phyloP scores from a whole-genome alignment of 1,140 invertebrate genomes.

The Megathymus violae region DNA sequence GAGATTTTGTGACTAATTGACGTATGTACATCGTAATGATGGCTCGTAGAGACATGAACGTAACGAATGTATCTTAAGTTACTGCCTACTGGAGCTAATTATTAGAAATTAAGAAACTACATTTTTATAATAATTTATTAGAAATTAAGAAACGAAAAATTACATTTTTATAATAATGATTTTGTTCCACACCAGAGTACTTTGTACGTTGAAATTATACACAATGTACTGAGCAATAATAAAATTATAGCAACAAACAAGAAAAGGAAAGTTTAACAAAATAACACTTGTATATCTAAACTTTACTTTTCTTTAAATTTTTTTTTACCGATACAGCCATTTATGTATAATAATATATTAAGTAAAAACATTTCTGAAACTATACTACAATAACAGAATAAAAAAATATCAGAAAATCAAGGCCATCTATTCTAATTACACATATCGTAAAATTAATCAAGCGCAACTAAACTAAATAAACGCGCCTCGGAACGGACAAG shows the following conservation, averaged over 20 bases:
- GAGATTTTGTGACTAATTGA: constrained; percentile 57
- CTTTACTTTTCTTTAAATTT: no score
- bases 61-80: constrained; percentile 22
- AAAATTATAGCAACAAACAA: no score
- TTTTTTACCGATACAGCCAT: no score
- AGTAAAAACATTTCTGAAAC: background rate
- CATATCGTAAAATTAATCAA: constrained; percentile 72
- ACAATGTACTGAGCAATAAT: no score
- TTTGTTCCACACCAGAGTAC: no score
- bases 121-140: constrained; percentile 2
- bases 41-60: constrained; percentile 30
- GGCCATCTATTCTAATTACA: constrained; percentile 60
- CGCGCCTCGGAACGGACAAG: constrained; percentile 49
- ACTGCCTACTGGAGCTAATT: constrained; percentile 5
- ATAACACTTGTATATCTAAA: no score
- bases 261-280: no score
- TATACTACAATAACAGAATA: background rate
- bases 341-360: no score
- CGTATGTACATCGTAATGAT: constrained; percentile 54
- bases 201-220: no score
- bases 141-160: constrained; percentile 11
- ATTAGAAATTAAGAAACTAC: constrained; percentile 12
- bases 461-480: constrained; percentile 60
- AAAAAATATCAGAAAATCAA: constrained; percentile 19
- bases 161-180: background rate